Base-by-base conservation (phyloP, 2,888 invertebrate species). In the Xanthostigma xanthostigma region DNA sequence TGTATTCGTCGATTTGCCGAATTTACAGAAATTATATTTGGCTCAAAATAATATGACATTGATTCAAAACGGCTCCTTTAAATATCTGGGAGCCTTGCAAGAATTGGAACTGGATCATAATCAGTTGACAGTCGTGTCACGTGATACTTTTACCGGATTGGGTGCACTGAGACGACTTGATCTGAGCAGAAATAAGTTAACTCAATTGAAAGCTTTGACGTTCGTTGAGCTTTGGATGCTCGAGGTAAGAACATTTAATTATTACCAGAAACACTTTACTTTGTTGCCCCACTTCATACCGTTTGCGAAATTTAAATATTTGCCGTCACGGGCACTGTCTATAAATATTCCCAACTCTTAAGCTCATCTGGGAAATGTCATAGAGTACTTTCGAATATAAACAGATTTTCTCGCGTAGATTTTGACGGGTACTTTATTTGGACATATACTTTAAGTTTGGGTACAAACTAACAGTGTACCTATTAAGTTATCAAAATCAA, bases 31-130 rank as follows among this genome's bases (percentile, higher is more conserved):
- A 53, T 75, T 96, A 39, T 79, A 79, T 54, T 73, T 96, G 46
- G 87, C 89, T 57, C 83, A 84, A 61, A 96, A 96, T 68, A 84
- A 85, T 62, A 76, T 96, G 55, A 82, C 84, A 51, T 75, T 79
- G 37, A 74, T 93, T 53, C 91, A 89, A 57, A 88, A 91, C 53
- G 84, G 84, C 53, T 84, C 94, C 14, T 91, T 87, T 60, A 74
- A 75, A 56, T 76, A 83, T 55, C 71, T 87, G 62, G 75, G 76
- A 48, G 79, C 84, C 58, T 71, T 94, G 46, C 74, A 84, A 46
- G 84, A 84, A 59, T 70, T 95, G 56, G 88, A 92, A 65, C 69
- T 94, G 60, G 86, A 84, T 62, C 75, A 76, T 59, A 88, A 83
- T 69, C 79, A 79, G 62, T 78, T 90, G 57, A 76, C 76, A 59